Percentiles rank a stretch among this genome's conserved stretches.
Evolutionary conservation across 92 coral and sea anemone genomes (phyloP).

Genomic region (Phenganax marumi): DNA sequence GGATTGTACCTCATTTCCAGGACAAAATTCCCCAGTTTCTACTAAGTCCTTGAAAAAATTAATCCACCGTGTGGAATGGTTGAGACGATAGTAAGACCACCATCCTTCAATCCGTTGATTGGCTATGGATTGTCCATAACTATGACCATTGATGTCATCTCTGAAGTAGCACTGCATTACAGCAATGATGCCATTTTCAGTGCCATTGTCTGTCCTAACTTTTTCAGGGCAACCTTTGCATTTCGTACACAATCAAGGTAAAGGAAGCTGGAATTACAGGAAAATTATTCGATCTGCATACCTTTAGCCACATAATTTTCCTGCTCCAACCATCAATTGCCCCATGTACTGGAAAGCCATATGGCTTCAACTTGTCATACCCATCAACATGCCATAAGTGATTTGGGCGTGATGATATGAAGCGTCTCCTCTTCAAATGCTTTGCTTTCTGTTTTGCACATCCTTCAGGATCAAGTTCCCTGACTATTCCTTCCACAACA

Average conservation of each 20-base stretch:
- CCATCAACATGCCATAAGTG: slow-evolving; percentile 46
- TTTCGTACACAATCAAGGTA: slow-evolving; percentile 4
- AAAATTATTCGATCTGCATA: slow-evolving; percentile 11
- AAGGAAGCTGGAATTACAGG: slow-evolving; percentile 18
- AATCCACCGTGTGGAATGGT: slow-evolving; percentile 23
- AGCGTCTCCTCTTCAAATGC: slow-evolving; percentile 46
- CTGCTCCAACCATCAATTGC: slow-evolving; percentile 25
- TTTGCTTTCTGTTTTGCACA: slow-evolving; percentile 47
- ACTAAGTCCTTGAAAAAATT: slow-evolving; percentile 11
- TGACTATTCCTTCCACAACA: slow-evolving; percentile 33
- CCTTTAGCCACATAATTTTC: slow-evolving; percentile 26
- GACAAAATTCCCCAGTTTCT: slow-evolving; percentile 13
- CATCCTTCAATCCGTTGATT: slow-evolving; percentile 22
- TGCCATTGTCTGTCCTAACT: slow-evolving; percentile 28
- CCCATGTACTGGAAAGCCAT: no score
- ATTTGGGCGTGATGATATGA: slow-evolving; percentile 48
- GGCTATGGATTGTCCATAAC: slow-evolving; percentile 4
- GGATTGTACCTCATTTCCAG: slow-evolving; percentile 4
- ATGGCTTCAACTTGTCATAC: background rate
- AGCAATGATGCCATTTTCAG: slow-evolving; percentile 15
- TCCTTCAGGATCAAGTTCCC: slow-evolving; percentile 60
- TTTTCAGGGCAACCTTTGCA: slow-evolving; percentile 12
- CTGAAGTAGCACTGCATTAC: slow-evolving; percentile 24
- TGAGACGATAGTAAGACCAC: slow-evolving; percentile 17
- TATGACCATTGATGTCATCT: background rate